Conservation (phyloP, 2,888 invertebrate species). For the Allygus modestus region DNA sequence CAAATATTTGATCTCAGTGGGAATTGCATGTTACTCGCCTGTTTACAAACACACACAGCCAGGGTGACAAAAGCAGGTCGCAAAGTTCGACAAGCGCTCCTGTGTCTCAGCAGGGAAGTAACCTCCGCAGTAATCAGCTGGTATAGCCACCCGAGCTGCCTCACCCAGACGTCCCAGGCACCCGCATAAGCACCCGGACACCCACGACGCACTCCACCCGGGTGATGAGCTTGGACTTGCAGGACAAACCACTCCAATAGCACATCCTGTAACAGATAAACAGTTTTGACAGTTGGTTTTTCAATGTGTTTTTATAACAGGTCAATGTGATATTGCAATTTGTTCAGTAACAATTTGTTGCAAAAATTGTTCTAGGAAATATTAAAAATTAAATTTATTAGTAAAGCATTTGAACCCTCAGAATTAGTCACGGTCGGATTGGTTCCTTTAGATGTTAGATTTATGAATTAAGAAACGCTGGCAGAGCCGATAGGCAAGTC, state of each 20-base stretch:
- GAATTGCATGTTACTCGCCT: slow-evolving; percentile 59
- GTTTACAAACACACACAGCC: slow-evolving; percentile 68
- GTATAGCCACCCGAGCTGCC: slow-evolving; percentile 74
- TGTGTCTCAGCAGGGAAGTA: slow-evolving; percentile 22
- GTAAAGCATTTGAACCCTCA: too few species aligned
- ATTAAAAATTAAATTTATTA: too few species aligned
- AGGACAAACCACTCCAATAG: slow-evolving; percentile 76
- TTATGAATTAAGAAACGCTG: too few species aligned
- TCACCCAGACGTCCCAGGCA: slow-evolving; percentile 75
- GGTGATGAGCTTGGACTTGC: slow-evolving; percentile 78
- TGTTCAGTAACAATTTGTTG: too few species aligned
- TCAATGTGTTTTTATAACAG: not conserved
- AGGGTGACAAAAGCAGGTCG: slow-evolving; percentile 65
- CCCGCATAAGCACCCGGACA: slow-evolving; percentile 73
- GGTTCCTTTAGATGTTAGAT: too few species aligned
- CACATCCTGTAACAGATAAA: slow-evolving; percentile 72
- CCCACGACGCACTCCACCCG: slow-evolving; percentile 74
- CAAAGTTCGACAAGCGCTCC: not conserved
- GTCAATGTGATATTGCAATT: not conserved
- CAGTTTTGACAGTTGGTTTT: too few species aligned
- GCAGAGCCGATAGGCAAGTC: too few species aligned
- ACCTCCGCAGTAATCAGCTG: slow-evolving; percentile 56
- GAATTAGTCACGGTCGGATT: too few species aligned
- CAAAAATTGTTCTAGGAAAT: too few species aligned
- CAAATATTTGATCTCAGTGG: too few species aligned